Percentiles rank a stretch among this genome's conserved stretches.
Evolutionary conservation across 1,140 invertebrate species (phyloP).

Genomic region (Brachionus angularis): DNA sequence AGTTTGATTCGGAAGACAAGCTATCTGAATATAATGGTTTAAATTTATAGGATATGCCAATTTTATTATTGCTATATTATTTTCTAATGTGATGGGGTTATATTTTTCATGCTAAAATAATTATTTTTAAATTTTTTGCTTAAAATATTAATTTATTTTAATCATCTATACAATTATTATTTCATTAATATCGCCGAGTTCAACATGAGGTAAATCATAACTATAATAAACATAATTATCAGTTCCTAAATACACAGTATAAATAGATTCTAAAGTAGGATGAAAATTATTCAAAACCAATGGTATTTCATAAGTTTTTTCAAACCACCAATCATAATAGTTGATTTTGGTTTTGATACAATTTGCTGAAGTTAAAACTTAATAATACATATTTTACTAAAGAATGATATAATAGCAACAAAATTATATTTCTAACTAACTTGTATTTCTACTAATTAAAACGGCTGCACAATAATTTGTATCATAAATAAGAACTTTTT

Average conservation of each 20-base stretch:
- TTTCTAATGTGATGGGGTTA: not conserved
- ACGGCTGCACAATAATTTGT: not conserved
- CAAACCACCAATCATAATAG: not conserved
- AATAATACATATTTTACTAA: no score
- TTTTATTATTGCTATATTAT: slow-evolving; percentile 19
- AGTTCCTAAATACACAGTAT: not conserved
- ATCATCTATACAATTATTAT: slow-evolving; percentile 2
- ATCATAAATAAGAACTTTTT: not conserved
- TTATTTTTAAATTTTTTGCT: no score
- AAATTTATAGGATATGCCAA: not conserved
- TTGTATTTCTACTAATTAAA: not conserved
- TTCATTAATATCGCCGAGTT: slow-evolving; percentile 20
- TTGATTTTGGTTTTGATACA: slow-evolving; percentile 9
- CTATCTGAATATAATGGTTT: not conserved
- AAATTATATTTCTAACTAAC: no score
- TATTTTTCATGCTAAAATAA: slow-evolving; percentile 12
- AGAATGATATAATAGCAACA: no score
- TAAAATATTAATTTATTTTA: not conserved
- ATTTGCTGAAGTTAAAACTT: slow-evolving; percentile 23
- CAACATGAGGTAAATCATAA: slow-evolving; percentile 7
- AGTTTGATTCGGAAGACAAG: slow-evolving; percentile 6
- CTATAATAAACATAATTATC: slow-evolving; percentile 26
- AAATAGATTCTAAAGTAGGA: slow-evolving; percentile 32
- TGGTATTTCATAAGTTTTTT: not conserved
- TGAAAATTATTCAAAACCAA: slow-evolving; percentile 20